These are phyloP conservation scores for Dryomyza anilis DNA, from an alignment of 2,888 invertebrate genomes.

Conservation along the genomic window DNA sequence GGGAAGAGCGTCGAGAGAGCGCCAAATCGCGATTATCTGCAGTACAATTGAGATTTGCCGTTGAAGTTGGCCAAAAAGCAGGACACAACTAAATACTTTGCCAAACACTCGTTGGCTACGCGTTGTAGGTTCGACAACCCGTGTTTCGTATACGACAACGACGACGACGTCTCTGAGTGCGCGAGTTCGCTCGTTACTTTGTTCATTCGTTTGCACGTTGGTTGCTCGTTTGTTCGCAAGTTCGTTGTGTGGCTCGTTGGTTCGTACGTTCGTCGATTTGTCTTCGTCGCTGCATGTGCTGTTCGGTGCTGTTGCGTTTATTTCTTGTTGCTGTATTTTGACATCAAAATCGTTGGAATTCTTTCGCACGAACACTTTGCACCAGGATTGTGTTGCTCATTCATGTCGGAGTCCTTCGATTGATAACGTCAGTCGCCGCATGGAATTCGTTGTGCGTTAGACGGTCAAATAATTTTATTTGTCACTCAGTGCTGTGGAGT, in stretches of 20 bases:
- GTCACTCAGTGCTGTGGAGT: neutral
- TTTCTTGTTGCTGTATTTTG: slow-evolving; percentile 8
- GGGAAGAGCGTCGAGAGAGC: neutral
- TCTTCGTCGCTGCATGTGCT: neutral
- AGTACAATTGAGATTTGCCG: slow-evolving; percentile 3
- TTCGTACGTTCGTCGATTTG: neutral
- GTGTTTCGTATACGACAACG: no score
- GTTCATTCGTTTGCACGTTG: neutral
- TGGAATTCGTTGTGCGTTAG: neutral
- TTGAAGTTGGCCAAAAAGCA: no score
- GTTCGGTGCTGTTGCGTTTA: slow-evolving; percentile 5
- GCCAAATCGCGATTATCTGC: slow-evolving; percentile 1
- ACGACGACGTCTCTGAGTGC: no score
- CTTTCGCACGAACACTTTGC: slow-evolving; percentile 23
- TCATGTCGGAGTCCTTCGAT: slow-evolving; percentile 32
- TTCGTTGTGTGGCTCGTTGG: slow-evolving; percentile 9
- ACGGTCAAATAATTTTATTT: neutral
- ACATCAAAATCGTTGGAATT: slow-evolving; percentile 25
- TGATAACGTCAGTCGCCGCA: slow-evolving; percentile 29
- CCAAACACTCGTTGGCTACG: neutral
- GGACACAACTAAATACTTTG: no score
- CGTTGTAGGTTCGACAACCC: neutral
- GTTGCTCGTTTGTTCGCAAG: neutral
- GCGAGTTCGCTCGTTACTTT: neutral
- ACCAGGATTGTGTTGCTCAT: slow-evolving; percentile 27